A percentile compares a stretch with the other conserved stretches of the same genome.
Evolutionary conservation across 2,113 vertebrate species (phyloP).

Genomic region (Asarcornis scutulata): DNA sequence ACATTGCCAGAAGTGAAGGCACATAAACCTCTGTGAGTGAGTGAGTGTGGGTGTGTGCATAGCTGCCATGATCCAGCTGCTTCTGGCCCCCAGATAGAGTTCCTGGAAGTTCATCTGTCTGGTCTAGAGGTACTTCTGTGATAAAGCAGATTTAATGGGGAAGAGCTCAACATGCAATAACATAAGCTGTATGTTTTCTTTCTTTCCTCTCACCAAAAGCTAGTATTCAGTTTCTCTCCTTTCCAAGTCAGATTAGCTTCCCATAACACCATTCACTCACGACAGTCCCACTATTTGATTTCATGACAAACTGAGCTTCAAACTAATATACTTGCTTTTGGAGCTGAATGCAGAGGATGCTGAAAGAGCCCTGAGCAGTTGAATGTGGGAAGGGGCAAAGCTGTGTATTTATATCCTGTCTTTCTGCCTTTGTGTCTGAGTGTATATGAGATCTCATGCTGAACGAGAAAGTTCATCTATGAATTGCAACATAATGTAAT

Average conservation of each 20-base stretch:
- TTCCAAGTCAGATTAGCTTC: constrained; percentile 44
- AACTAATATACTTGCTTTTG: constrained; percentile 28
- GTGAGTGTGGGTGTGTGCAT: neutral
- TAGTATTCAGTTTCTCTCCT: constrained; percentile 39
- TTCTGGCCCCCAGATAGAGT: constrained; percentile 31
- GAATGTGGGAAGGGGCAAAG: constrained; percentile 35
- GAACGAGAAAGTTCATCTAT: constrained; percentile 37
- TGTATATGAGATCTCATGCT: constrained; percentile 35
- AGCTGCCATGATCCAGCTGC: neutral
- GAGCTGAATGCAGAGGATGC: neutral
- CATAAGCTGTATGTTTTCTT: neutral
- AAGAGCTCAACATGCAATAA: neutral
- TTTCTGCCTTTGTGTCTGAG: neutral
- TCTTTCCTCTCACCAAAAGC: constrained; percentile 2
- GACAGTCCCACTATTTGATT: constrained; percentile 45
- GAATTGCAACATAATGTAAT: neutral
- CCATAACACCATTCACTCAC: constrained; percentile 24
- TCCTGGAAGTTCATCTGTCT: constrained; percentile 34
- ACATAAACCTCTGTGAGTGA: neutral
- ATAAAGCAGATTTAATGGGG: constrained; percentile 12
- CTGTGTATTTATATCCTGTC: neutral
- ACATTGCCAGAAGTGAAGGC: neutral
- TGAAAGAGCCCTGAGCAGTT: constrained; percentile 20
- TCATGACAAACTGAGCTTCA: constrained; percentile 28
- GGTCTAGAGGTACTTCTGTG: neutral